Conservation (phyloP, 2,888 invertebrate species). For the Patella ulyssiponensis region DNA sequence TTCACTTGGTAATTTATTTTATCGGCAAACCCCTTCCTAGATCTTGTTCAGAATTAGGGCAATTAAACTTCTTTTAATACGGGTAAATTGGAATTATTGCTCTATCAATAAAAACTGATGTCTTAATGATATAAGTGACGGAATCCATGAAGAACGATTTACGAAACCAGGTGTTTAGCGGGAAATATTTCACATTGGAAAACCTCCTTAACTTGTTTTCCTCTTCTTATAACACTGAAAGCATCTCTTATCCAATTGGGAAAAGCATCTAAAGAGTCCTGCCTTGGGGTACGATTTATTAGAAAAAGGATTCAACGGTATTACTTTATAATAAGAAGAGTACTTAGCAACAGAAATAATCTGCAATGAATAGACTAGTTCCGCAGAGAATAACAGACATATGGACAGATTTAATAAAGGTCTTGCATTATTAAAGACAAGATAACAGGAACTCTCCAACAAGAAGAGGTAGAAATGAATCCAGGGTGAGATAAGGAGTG, state of each 20-base stretch:
- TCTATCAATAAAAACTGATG: background rate
- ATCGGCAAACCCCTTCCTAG: background rate
- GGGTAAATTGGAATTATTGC: background rate
- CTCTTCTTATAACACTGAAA: background rate
- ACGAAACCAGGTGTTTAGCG: background rate
- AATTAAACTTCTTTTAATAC: background rate
- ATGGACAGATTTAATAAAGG: background rate
- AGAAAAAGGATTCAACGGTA: background rate
- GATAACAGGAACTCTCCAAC: background rate
- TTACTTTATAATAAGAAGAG: constrained; percentile 1
- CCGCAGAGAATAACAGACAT: background rate
- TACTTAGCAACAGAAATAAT: constrained; percentile 2
- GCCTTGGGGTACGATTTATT: background rate
- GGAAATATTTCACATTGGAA: background rate
- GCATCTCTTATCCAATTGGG: background rate
- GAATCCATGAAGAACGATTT: background rate
- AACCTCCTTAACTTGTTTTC: background rate
- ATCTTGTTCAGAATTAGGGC: background rate
- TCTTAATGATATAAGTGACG: background rate
- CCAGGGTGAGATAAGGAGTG: background rate
- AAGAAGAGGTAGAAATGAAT: background rate
- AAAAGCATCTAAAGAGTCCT: background rate
- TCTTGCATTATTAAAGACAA: background rate
- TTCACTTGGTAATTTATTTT: background rate
- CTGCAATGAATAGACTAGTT: background rate